These are phyloP conservation scores for Ridgeia piscesae DNA, from an alignment of 1,140 invertebrate genomes.

Conservation along the genomic window DNA sequence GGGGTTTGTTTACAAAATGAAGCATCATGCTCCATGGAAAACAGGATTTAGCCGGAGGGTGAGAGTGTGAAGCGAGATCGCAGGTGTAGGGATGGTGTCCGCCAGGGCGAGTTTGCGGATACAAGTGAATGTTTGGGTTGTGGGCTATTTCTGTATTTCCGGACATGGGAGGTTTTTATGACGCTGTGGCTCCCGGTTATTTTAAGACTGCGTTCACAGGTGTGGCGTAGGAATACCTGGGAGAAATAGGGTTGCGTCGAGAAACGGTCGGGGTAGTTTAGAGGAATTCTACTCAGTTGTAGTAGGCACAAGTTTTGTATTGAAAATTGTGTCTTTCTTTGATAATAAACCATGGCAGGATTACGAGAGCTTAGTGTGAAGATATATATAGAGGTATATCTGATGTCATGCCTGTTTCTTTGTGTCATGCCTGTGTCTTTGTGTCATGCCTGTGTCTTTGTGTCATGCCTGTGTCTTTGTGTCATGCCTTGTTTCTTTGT, in stretches of 20 bases:
- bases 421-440: too few species aligned
- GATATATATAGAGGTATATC: too few species aligned
- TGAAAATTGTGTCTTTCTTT: too few species aligned
- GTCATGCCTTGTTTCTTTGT: too few species aligned
- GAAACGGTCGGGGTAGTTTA: not conserved
- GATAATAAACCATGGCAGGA: too few species aligned
- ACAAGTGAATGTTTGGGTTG: not conserved
- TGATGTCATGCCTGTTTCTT: too few species aligned
- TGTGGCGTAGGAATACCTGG: not conserved
- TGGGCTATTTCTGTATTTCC: not conserved
- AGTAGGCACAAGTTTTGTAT: too few species aligned
- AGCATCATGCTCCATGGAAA: not conserved
- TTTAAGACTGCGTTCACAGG: not conserved
- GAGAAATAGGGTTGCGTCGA: not conserved
- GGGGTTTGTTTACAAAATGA: not conserved
- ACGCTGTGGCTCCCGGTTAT: not conserved
- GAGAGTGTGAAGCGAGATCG: not conserved
- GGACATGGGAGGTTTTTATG: not conserved
- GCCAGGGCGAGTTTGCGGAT: not conserved
- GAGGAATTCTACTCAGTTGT: not conserved
- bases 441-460: too few species aligned
- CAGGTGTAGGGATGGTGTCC: not conserved
- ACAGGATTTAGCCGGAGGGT: not conserved
- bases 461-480: too few species aligned
- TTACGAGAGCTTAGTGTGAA: too few species aligned